Percentiles rank a stretch among this genome's conserved stretches.
phyloP scores from a whole-genome alignment of 2,888 invertebrate genomes.

The Odontocerum albicorne region DNA sequence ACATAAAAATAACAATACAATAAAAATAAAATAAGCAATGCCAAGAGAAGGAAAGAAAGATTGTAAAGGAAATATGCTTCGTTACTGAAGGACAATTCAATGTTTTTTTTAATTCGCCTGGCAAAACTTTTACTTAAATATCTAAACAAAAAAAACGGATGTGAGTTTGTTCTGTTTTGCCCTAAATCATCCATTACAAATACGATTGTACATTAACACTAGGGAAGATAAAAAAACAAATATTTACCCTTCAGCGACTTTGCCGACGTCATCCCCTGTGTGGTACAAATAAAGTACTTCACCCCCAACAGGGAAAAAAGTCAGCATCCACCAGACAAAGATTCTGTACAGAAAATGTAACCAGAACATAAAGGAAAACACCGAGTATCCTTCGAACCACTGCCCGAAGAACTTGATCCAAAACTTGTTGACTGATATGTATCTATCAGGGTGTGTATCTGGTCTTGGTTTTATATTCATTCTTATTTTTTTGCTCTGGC shows the following conservation, averaged over 20 bases:
- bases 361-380: constrained; percentile 46
- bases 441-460: constrained; percentile 49
- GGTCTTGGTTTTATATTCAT: constrained; percentile 4
- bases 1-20: too few species aligned
- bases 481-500: too few species aligned
- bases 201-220: background rate
- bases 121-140: background rate
- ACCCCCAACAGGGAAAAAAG: constrained; percentile 57
- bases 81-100: too few species aligned
- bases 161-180: too few species aligned
- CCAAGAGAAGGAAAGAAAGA: too few species aligned
- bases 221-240: constrained; percentile 33
- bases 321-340: constrained; percentile 51
- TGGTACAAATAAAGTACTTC: constrained; percentile 69
- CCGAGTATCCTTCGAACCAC: constrained; percentile 50
- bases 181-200: too few species aligned
- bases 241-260: constrained; percentile 57
- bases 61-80: too few species aligned
- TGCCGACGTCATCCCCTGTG: constrained; percentile 63
- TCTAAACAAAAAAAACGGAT: background rate
- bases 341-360: constrained; percentile 46
- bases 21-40: too few species aligned
- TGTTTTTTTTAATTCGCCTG: background rate
- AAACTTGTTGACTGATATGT: constrained; percentile 53
- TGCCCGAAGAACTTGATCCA: constrained; percentile 57